Evolutionary conservation across 1,140 invertebrate genomes (phyloP).

Genomic region (Euwallacea fornicatus): DNA sequence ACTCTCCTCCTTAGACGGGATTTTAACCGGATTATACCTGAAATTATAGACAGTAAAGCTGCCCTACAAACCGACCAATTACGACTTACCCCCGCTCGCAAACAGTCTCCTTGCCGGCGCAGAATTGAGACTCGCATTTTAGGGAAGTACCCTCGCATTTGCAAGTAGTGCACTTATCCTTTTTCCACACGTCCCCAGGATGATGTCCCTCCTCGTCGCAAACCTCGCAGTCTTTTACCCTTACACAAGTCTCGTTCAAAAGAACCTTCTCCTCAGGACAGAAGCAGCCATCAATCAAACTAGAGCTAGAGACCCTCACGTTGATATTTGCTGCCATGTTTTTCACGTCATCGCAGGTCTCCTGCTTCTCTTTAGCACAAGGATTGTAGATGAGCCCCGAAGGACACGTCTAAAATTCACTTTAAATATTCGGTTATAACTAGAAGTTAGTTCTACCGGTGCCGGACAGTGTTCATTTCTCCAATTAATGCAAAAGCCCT

Average conservation of each 20-base stretch:
- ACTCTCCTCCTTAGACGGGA: slow-evolving; percentile 58
- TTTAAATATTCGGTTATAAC: neutral
- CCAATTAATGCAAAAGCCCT: slow-evolving; percentile 74
- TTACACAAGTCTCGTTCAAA: slow-evolving; percentile 63
- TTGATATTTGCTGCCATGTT: slow-evolving; percentile 41
- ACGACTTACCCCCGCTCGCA: slow-evolving; percentile 57
- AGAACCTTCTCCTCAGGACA: slow-evolving; percentile 71
- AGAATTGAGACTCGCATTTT: slow-evolving; percentile 62
- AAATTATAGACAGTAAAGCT: slow-evolving; percentile 2
- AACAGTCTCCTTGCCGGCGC: slow-evolving; percentile 61
- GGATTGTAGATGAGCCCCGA: slow-evolving; percentile 66
- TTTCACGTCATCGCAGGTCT: slow-evolving; percentile 67
- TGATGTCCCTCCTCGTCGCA: slow-evolving; percentile 63
- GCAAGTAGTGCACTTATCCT: slow-evolving; percentile 76
- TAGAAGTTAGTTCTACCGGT: slow-evolving; percentile 37
- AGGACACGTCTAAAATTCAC: slow-evolving; percentile 52
- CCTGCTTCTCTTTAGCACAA: slow-evolving; percentile 67
- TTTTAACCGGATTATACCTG: slow-evolving; percentile 54
- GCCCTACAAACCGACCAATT: neutral
- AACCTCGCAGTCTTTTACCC: slow-evolving; percentile 61
- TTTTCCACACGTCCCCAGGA: slow-evolving; percentile 59
- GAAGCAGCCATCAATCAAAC: slow-evolving; percentile 76
- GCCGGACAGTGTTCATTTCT: slow-evolving; percentile 66
- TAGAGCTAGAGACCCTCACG: slow-evolving; percentile 56
- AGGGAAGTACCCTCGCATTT: slow-evolving; percentile 61